Evolutionary conservation across 2,113 vertebrate genomes (phyloP).

Genomic region (Cheilinus undulatus): DNA sequence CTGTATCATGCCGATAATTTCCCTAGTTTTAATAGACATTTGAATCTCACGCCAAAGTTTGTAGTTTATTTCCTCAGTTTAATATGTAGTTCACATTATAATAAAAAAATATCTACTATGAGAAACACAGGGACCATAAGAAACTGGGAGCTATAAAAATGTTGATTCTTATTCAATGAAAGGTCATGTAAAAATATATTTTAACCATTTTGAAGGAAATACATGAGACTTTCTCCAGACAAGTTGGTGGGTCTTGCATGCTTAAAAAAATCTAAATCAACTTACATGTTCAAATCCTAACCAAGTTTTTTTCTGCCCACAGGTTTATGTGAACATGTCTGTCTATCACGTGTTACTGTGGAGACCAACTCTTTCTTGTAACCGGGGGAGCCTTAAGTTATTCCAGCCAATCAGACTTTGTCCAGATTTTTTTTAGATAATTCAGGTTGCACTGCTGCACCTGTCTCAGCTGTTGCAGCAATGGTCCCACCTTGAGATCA

Average conservation of each 20-base stretch:
- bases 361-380: constrained; percentile 51
- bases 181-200: no score
- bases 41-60: background rate
- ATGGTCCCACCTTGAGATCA: constrained; percentile 56
- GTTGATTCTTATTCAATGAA: background rate
- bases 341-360: constrained; percentile 47
- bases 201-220: no score
- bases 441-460: constrained; percentile 48
- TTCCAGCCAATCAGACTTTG: constrained; percentile 43
- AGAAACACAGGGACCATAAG: background rate
- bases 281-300: background rate
- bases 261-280: background rate
- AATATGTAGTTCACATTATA: background rate
- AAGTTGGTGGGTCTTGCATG: background rate
- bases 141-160: background rate
- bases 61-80: background rate
- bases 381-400: constrained; percentile 21
- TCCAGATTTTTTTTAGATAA: constrained; percentile 46
- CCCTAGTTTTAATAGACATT: background rate
- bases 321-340: constrained; percentile 54
- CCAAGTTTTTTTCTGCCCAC: constrained; percentile 32
- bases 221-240: background rate
- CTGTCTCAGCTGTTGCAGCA: constrained; percentile 39
- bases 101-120: background rate
- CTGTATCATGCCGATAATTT: no score